Conservation (phyloP, 2,888 invertebrate species). For the Lycia hirtaria region DNA sequence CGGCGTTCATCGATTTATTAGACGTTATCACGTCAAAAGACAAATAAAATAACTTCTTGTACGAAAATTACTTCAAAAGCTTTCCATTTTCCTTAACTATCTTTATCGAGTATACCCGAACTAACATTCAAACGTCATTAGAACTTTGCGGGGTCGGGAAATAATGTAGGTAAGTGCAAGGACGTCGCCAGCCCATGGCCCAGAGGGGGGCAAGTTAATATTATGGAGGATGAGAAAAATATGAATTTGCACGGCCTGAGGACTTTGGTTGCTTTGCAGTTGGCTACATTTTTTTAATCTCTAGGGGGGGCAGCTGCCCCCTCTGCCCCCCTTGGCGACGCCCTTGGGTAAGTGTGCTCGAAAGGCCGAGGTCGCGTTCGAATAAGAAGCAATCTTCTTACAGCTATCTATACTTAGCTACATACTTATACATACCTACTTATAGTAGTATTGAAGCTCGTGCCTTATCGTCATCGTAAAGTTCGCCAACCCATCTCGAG, state of each 20-base stretch:
- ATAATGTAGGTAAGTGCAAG: conserved; percentile 47
- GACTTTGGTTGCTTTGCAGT: too few species aligned
- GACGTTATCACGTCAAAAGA: too few species aligned
- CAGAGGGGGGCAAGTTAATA: too few species aligned
- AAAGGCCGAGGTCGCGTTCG: conserved; percentile 42
- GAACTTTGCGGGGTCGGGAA: conserved; percentile 42
- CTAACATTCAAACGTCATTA: conserved; percentile 38
- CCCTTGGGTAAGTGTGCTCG: conserved; percentile 48
- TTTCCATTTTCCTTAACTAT: conserved; percentile 1
- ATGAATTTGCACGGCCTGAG: too few species aligned
- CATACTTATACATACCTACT: conserved; percentile 25
- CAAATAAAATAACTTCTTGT: neutral
- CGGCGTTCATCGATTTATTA: too few species aligned
- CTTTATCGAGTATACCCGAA: conserved; percentile 14
- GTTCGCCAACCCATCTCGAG: conserved; percentile 39
- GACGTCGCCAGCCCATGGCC: too few species aligned
- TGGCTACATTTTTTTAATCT: too few species aligned
- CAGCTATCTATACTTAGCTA: conserved; percentile 10
- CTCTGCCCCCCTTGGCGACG: too few species aligned
- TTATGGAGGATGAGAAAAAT: too few species aligned
- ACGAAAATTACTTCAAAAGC: neutral
- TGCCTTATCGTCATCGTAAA: conserved; percentile 71
- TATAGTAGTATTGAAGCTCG: conserved; percentile 52
- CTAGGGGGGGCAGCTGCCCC: too few species aligned
- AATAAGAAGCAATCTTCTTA: conserved; percentile 58